Conservation (phyloP, 2,797 vertebrate species). For the Tangara arthus region DNA sequence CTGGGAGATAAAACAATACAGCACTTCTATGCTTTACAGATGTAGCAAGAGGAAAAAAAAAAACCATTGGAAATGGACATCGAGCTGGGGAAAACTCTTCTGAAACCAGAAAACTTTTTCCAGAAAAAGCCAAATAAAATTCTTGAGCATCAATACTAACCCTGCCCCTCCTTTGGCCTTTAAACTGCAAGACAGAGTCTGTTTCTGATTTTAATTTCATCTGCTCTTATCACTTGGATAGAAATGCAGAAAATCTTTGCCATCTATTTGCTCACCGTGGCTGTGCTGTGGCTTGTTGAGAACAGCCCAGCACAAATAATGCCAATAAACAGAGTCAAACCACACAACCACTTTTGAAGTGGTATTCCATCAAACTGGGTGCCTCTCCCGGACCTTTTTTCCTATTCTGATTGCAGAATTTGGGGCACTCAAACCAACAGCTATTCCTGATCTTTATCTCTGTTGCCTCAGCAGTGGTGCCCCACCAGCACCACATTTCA, state of each 20-base stretch:
- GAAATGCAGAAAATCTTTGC: not conserved
- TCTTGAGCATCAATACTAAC: not conserved
- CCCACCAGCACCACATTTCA: not conserved
- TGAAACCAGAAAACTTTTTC: constrained; percentile 14
- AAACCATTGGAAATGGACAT: not conserved
- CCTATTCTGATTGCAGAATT: not conserved
- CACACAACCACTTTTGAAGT: not conserved
- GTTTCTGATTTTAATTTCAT: constrained; percentile 40
- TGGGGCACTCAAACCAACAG: not conserved
- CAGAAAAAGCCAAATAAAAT: constrained; percentile 48
- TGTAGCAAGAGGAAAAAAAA: not conserved
- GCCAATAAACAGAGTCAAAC: not conserved
- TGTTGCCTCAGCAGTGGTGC: not conserved
- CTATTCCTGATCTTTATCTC: not conserved
- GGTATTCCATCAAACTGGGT: not conserved
- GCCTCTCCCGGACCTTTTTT: not conserved
- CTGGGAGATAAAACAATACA: constrained; percentile 67
- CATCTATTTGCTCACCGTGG: not conserved
- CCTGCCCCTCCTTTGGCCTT: not conserved
- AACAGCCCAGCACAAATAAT: not conserved
- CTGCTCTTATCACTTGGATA: not conserved
- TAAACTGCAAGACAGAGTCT: not conserved
- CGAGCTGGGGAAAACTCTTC: not conserved
- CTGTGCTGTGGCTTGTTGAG: not conserved
- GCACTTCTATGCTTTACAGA: constrained; percentile 61